Conservation (phyloP, 53 echinoderm and acorn worm species). For the Patiria pectinifera region DNA sequence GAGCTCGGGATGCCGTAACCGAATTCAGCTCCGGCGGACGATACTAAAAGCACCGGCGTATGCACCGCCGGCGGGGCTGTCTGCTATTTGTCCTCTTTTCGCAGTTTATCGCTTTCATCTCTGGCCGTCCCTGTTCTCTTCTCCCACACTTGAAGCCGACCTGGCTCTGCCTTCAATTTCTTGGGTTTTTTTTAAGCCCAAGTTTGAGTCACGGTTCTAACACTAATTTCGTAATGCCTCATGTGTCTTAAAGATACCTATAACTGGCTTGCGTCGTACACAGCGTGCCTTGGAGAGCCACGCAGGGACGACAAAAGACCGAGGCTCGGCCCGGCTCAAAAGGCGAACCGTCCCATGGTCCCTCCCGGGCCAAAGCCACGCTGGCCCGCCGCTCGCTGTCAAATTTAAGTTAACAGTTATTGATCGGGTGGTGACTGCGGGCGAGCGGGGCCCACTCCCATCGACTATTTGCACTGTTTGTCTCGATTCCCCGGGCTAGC, state of each 20-base stretch:
- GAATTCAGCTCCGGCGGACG: constrained; percentile 43
- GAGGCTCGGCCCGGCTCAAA: constrained; percentile 32
- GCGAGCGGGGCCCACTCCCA: constrained; percentile 63
- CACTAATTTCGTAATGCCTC: constrained; percentile 51
- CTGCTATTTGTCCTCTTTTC: constrained; percentile 57
- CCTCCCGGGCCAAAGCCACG: constrained; percentile 24
- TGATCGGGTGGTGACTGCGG: constrained; percentile 65
- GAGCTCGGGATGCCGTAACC: constrained; percentile 43
- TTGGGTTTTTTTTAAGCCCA: background rate
- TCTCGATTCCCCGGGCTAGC: constrained; percentile 62
- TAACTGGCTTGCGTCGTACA: constrained; percentile 31
- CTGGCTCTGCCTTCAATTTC: constrained; percentile 14
- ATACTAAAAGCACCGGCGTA: constrained; percentile 58
- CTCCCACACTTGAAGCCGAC: constrained; percentile 23
- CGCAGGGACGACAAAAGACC: constrained; percentile 9
- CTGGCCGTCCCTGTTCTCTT: background rate
- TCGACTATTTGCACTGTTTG: constrained; percentile 69
- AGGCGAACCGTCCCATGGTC: constrained; percentile 34
- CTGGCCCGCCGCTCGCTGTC: constrained; percentile 67
- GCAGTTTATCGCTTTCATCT: constrained; percentile 53
- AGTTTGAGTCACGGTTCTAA: constrained; percentile 43
- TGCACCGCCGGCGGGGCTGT: constrained; percentile 39
- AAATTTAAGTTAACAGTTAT: constrained; percentile 76
- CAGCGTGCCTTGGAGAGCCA: constrained; percentile 7
- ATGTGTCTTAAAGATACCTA: constrained; percentile 23